These are phyloP conservation scores for Shargacucullia verbasci DNA, from an alignment of 2,888 invertebrate species.

Conservation along the genomic window DNA sequence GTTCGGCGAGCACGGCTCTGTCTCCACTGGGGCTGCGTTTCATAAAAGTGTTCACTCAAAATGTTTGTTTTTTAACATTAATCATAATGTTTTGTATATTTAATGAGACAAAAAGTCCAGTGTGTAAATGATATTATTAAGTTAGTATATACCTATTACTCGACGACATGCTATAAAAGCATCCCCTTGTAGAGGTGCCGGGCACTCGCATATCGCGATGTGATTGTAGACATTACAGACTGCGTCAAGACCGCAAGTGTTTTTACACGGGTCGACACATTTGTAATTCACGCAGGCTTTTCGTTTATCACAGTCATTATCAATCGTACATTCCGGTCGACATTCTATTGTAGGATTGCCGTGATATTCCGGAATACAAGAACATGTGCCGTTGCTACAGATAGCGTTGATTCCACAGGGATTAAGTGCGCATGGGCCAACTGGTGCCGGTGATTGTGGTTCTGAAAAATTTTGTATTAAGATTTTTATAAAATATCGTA, in stretches of 20 bases:
- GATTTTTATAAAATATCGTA: too few relatives aligned
- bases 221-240: conserved; percentile 94
- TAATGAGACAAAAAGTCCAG: too few relatives aligned
- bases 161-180: conserved; percentile 92
- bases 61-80: too few relatives aligned
- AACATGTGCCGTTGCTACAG: conserved; percentile 90
- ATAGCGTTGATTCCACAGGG: conserved; percentile 91
- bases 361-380: conserved; percentile 89
- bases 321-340: conserved; percentile 93
- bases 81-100: too few relatives aligned
- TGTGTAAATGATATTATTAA: background rate
- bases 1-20: conserved; percentile 91
- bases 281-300: conserved; percentile 92
- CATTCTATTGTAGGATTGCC: conserved; percentile 92
- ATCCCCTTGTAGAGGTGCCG: conserved; percentile 92
- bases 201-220: conserved; percentile 93
- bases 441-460: conserved; percentile 69
- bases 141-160: conserved; percentile 77
- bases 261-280: conserved; percentile 93
- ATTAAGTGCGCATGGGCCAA: conserved; percentile 89
- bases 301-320: conserved; percentile 92
- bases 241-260: conserved; percentile 92
- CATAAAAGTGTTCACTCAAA: conserved; percentile 33
- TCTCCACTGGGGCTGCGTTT: conserved; percentile 67
- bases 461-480: conserved; percentile 63